Conservation (phyloP, 2,113 vertebrate genomes). For the Erinaceus europaeus region DNA sequence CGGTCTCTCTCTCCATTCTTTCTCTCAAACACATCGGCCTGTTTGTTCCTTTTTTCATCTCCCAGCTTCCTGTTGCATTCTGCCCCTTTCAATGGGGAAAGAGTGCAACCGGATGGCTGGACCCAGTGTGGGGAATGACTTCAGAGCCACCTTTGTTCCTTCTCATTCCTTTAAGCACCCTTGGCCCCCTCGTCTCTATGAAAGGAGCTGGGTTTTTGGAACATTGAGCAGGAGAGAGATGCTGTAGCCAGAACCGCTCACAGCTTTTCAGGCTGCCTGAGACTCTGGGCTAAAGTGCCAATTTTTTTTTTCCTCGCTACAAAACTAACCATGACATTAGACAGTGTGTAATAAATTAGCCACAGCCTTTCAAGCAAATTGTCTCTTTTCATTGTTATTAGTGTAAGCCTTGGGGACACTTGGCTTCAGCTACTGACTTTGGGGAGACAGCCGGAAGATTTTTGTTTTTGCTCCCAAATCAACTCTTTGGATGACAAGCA, state of each 20-base stretch:
- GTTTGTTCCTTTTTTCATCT: slow-evolving; percentile 87
- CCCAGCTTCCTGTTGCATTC: slow-evolving; percentile 92
- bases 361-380: slow-evolving; percentile 83
- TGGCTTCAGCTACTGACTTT: slow-evolving; percentile 71
- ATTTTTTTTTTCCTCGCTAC: slow-evolving; percentile 61
- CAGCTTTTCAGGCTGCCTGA: slow-evolving; percentile 77
- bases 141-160: slow-evolving; percentile 88
- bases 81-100: slow-evolving; percentile 90
- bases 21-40: slow-evolving; percentile 86
- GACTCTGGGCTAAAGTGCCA: slow-evolving; percentile 77
- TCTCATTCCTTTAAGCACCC: slow-evolving; percentile 81
- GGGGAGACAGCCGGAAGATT: slow-evolving; percentile 47
- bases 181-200: slow-evolving; percentile 88
- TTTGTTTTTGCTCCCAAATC: slow-evolving; percentile 48
- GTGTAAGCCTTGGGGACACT: slow-evolving; percentile 62
- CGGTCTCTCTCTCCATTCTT: slow-evolving; percentile 82
- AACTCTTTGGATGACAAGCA: slow-evolving; percentile 38
- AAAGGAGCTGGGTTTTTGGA: slow-evolving; percentile 79
- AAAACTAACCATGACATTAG: slow-evolving; percentile 76
- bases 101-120: slow-evolving; percentile 90
- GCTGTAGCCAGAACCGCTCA: slow-evolving; percentile 74
- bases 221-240: slow-evolving; percentile 68
- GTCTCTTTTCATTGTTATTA: slow-evolving; percentile 83
- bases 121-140: slow-evolving; percentile 88
- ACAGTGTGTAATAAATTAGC: slow-evolving; percentile 81